Percentiles rank a stretch among this genome's conserved stretches.
phyloP scores from a whole-genome alignment of 2,113 vertebrate species.

The Entomyzon cyanotis region DNA sequence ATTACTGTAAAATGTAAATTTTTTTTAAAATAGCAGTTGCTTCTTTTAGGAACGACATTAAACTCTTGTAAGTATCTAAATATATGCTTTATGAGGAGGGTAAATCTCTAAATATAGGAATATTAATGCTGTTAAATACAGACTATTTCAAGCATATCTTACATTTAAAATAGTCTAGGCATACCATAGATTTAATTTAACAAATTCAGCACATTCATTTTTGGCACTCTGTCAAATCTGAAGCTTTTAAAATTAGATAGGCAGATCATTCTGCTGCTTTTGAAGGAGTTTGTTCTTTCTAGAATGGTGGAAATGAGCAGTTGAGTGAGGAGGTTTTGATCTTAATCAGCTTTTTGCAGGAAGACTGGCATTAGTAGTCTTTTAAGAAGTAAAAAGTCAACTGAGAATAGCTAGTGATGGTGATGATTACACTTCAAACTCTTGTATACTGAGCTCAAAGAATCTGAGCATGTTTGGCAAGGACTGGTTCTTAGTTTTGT shows the following conservation, averaged over 20 bases:
- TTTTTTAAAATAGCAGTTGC: neutral
- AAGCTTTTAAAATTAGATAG: slow-evolving; percentile 1
- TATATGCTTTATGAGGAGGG: neutral
- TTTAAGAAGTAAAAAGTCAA: neutral
- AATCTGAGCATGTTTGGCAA: neutral
- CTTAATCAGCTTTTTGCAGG: neutral
- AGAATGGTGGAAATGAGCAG: neutral
- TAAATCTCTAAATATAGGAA: neutral
- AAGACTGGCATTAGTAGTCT: neutral
- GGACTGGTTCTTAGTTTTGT: neutral
- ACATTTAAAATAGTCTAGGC: neutral
- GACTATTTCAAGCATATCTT: neutral
- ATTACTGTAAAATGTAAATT: neutral
- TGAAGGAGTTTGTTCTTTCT: slow-evolving; percentile 32
- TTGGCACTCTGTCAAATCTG: neutral
- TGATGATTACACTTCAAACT: neutral
- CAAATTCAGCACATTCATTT: neutral
- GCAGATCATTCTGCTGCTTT: neutral
- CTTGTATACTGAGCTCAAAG: neutral
- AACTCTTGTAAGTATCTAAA: neutral
- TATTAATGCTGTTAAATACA: neutral
- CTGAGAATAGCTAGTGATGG: neutral
- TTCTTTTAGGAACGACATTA: neutral
- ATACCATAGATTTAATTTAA: neutral
- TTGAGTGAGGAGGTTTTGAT: neutral